phyloP scores from a whole-genome alignment of 2,888 invertebrate genomes.

The Eupeodes luniger region DNA sequence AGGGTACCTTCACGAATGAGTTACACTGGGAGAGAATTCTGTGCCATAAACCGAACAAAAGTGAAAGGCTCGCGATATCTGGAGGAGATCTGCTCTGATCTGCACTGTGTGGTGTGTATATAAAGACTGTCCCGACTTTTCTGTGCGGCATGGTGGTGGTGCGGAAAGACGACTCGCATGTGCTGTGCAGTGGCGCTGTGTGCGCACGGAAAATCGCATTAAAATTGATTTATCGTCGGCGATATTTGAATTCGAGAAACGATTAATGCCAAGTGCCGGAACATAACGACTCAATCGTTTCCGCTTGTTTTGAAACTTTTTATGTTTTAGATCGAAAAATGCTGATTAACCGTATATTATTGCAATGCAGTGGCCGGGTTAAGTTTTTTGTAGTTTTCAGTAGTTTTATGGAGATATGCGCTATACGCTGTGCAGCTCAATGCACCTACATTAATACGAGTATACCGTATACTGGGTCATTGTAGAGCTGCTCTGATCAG shows the following conservation, averaged over 20 bases:
- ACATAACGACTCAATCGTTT: constrained; percentile 76
- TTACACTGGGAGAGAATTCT: neutral
- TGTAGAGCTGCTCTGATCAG: constrained; percentile 3
- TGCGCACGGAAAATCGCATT: constrained; percentile 68
- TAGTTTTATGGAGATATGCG: neutral
- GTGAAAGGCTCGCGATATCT: constrained; percentile 70
- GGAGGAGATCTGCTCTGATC: constrained; percentile 57
- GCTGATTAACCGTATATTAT: constrained; percentile 40
- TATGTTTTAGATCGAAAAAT: constrained; percentile 51
- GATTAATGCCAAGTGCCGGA: constrained; percentile 76
- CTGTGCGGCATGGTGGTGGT: neutral
- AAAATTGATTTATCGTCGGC: constrained; percentile 74
- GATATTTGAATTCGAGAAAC: constrained; percentile 75
- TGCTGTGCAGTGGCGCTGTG: constrained; percentile 63
- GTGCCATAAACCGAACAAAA: constrained; percentile 51
- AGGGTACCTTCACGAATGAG: neutral
- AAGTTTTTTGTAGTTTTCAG: constrained; percentile 7
- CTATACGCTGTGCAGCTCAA: neutral
- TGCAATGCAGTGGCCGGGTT: constrained; percentile 13
- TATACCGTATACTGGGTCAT: constrained; percentile 13
- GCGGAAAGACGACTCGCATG: neutral
- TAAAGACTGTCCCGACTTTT: neutral
- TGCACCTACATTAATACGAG: neutral
- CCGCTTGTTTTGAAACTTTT: constrained; percentile 69
- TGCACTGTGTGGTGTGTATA: constrained; percentile 8